phyloP scores from a whole-genome alignment of 2,113 vertebrate species.

The Zingel zingel region DNA sequence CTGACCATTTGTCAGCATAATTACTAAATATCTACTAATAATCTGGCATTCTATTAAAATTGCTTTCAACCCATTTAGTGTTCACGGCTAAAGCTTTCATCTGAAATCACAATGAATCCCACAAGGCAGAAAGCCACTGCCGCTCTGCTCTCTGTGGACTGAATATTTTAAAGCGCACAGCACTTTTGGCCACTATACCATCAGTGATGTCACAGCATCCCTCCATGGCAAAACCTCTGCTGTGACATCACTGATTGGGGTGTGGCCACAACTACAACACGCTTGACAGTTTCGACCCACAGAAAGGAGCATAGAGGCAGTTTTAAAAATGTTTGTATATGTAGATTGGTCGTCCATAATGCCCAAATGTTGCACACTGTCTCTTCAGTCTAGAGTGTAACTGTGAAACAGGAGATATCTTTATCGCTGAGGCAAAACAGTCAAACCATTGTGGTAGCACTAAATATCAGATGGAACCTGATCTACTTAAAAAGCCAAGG shows the following conservation, averaged over 20 bases:
- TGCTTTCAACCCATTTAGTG: slow-evolving; percentile 21
- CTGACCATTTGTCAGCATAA: slow-evolving; percentile 21
- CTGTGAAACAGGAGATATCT: slow-evolving; percentile 20
- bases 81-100: slow-evolving; percentile 2
- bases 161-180: background rate
- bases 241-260: slow-evolving; percentile 43
- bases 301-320: background rate
- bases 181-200: slow-evolving; percentile 24
- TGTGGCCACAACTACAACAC: background rate
- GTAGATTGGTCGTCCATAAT: slow-evolving; percentile 1
- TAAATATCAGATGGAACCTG: slow-evolving; percentile 64
- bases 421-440: slow-evolving; percentile 52
- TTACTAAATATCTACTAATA: slow-evolving; percentile 19
- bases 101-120: slow-evolving; percentile 10
- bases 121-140: slow-evolving; percentile 1
- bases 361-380: background rate
- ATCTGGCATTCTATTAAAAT: slow-evolving; percentile 23
- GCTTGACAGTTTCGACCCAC: background rate
- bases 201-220: slow-evolving; percentile 48
- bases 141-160: slow-evolving; percentile 12
- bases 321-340: background rate
- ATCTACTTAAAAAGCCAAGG: slow-evolving; percentile 65
- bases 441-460: slow-evolving; percentile 49
- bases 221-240: slow-evolving; percentile 7
- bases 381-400: slow-evolving; percentile 8